These are phyloP conservation scores for Nothocercus julius DNA, from an alignment of 2,113 vertebrate genomes.

Conservation along the genomic window DNA sequence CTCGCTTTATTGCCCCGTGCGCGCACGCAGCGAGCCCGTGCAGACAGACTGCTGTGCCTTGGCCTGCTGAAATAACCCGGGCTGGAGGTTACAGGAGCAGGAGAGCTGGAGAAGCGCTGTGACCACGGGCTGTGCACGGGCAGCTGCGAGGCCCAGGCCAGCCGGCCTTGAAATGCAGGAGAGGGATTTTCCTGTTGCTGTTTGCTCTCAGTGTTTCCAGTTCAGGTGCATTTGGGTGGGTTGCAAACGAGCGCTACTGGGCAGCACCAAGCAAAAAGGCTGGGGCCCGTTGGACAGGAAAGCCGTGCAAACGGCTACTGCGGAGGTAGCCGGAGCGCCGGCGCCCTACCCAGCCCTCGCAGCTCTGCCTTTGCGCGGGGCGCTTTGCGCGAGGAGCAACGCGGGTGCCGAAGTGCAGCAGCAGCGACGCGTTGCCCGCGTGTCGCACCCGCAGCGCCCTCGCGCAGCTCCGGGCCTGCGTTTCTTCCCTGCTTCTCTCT, in stretches of 20 bases:
- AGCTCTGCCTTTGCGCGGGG: not conserved
- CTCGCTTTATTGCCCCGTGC: too few relatives aligned
- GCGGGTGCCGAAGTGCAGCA: not conserved
- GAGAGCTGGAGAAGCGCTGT: too few relatives aligned
- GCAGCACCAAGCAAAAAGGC: not conserved
- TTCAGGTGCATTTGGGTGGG: not conserved
- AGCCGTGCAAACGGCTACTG: not conserved
- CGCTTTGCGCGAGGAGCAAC: not conserved
- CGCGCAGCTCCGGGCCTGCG: not conserved
- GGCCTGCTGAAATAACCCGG: not conserved
- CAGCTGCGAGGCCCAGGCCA: too few relatives aligned
- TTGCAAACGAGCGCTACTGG: not conserved
- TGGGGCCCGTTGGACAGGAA: not conserved
- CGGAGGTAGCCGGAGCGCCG: not conserved
- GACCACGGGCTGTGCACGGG: too few relatives aligned
- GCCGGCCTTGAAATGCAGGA: fast-evolving
- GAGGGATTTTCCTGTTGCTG: not conserved
- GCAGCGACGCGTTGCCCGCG: not conserved
- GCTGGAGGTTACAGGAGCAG: too few relatives aligned
- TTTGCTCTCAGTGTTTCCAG: not conserved
- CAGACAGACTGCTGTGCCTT: not conserved
- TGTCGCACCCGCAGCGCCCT: not conserved
- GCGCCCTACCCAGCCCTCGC: fast-evolving
- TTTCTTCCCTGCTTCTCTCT: not conserved
- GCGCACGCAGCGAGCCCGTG: fast-evolving